Base-by-base conservation (phyloP, 1,140 invertebrate species). In the Heliconius nattereri region DNA sequence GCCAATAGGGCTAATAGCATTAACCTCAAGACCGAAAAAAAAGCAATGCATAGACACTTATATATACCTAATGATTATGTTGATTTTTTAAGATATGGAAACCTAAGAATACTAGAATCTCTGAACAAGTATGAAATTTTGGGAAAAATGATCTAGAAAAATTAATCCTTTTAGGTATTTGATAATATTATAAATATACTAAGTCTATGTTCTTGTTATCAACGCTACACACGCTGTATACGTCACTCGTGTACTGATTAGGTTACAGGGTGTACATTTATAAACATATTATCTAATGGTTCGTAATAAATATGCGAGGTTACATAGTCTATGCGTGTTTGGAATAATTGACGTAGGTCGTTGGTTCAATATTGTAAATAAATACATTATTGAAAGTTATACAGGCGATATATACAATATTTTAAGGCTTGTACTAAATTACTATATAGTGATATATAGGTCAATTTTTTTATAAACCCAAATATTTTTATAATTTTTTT, bases 171-270 rank as follows among this genome's bases (percentile, higher is more conserved):
- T 5, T 29, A 60, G 7, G 54, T 23, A 66, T 29, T 11, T 11
- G 26, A 66, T 29, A 26, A 66, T 66, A 16, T 26, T 16, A 66
- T 66, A 29, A 29, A 16, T 2, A 29, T 29, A 29, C 8, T 66
- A 66, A 66, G 60, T 26, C 26, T 13, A 66, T 9, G 23, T 66
- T 66, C 54, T 7, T 13, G 23, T 26, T 66, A 29, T 29, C 60
- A 66, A 3, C 11, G 23, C 23, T 60, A 66, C 11, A 29, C 23
- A 26, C 26, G 23, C 26, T 66, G 23, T 29, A 66, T 66, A 66
- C 60, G 60, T 66, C 60, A 66, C 23, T 29, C 29, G 60, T 66
- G 60, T 66, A 66, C 60, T 66, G 60, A 66, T 66, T 66, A 66
- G 60, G 60, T 66, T 66, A 66, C 60, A 66, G 60, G 60, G 60